Percentiles rank a stretch among this genome's conserved stretches.
These are phyloP conservation scores for Temnothorax longispinosus DNA, from an alignment of 1,140 invertebrate genomes.

Conservation along the genomic window DNA sequence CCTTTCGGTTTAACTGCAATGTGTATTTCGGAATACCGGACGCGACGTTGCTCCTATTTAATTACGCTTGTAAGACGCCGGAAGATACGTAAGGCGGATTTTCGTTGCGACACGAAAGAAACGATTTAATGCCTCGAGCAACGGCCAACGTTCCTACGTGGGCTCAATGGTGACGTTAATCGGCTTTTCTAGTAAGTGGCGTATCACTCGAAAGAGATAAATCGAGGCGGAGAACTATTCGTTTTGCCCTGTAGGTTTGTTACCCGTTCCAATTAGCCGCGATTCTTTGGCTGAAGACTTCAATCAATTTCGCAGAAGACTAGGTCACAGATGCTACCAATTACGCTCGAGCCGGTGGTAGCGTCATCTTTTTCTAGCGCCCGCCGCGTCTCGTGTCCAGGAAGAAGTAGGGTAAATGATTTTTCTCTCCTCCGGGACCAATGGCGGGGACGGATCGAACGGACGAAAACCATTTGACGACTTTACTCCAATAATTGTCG, in stretches of 20 bases:
- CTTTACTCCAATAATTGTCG: constrained; percentile 76
- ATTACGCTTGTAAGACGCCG: background rate
- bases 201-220: constrained; percentile 60
- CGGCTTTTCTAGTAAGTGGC: constrained; percentile 58
- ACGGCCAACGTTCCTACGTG: constrained; percentile 29
- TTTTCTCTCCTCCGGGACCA: constrained; percentile 68
- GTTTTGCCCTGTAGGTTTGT: constrained; percentile 67
- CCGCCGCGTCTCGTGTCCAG: constrained; percentile 65
- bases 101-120: constrained; percentile 22
- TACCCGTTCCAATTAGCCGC: constrained; percentile 73
- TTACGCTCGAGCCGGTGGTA: constrained; percentile 71
- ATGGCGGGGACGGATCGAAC: constrained; percentile 64
- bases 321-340: constrained; percentile 80
- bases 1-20: background rate
- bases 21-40: constrained; percentile 9
- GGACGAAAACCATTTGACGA: constrained; percentile 73
- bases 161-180: constrained; percentile 59
- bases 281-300: constrained; percentile 74
- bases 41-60: background rate
- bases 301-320: constrained; percentile 79
- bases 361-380: constrained; percentile 69
- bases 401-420: constrained; percentile 71
- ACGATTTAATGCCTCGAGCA: constrained; percentile 32
- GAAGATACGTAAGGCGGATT: constrained; percentile 27
- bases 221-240: constrained; percentile 51